Evolutionary conservation across 1,140 invertebrate genomes (phyloP), one percentile per base, ranked within the genome.

Genomic region (Drosophila bocqueti): DNA sequence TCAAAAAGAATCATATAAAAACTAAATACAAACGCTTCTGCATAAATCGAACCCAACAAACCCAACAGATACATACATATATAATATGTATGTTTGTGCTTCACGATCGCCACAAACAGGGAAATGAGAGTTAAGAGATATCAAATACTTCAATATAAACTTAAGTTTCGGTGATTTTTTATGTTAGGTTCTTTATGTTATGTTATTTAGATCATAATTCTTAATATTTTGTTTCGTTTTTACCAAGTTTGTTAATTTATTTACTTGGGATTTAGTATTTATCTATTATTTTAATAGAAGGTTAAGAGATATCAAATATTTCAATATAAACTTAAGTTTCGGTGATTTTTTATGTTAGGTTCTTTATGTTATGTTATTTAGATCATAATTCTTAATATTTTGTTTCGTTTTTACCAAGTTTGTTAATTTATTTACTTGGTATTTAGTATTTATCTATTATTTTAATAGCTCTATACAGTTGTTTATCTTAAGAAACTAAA

Each of bases 11-110:
- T 15, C 11, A 21, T 26, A 11, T 24, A 52, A 21, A 5, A 54
- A 36, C 2, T 16, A 24, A 24, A 24, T 1, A 52, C 15, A n/a
- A 40, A 40, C 34, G 81, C 81, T 83, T 83, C 16, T 55, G 47
- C 67, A 69, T 69, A 68, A 36, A 54, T 29, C 21, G 15, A 40
- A 52, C 3, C 21, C 13, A 36, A 16, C 34, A 45, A 55, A 55
- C 52, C 52, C 21, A 55, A 24, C 13, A 16, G 15, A 38, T 24
- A 3, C 24, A 38, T 24, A 3, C 24, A 24, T 38, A 26, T 55
- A 11, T 29, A 29, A 29, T 1, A 29, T 29, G 29, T 29, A 7
- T 24, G 24, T 31, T 18, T 13, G 26, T 40, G 24, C 15, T 45
- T 52, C 36, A 66, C 38, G 24, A n/a, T 52, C 11, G n/a, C 38